Conservation (phyloP, 2,888 invertebrate genomes). For the Kuschelorhynchus macadamiae region DNA sequence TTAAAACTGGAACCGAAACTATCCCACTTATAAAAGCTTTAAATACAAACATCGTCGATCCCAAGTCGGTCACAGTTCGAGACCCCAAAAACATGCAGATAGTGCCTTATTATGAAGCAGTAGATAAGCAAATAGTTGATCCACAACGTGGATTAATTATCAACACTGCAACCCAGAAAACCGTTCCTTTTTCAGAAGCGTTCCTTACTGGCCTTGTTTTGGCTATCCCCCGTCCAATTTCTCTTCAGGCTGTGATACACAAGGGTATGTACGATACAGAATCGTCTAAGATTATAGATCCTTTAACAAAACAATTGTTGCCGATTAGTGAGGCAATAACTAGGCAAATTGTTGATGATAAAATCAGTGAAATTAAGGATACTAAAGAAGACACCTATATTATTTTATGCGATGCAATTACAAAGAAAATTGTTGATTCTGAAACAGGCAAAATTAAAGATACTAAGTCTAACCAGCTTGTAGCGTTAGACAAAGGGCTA, state of each 20-base stretch:
- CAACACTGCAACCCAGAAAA: conserved; percentile 78
- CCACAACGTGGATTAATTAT: conserved; percentile 80
- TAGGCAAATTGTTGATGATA: conserved; percentile 85
- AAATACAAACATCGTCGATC: conserved; percentile 82
- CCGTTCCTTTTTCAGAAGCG: conserved; percentile 79
- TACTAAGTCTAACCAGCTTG: conserved; percentile 78
- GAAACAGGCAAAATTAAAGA: conserved; percentile 81
- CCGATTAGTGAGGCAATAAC: conserved; percentile 83
- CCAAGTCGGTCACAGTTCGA: conserved; percentile 81
- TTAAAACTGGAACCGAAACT: conserved; percentile 73
- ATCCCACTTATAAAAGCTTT: conserved; percentile 85
- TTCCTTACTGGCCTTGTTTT: conserved; percentile 80
- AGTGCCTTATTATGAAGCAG: conserved; percentile 84
- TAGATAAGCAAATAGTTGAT: conserved; percentile 84
- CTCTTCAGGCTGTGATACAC: conserved; percentile 82
- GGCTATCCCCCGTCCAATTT: conserved; percentile 79
- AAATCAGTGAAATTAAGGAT: conserved; percentile 86
- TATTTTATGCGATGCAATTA: conserved; percentile 81
- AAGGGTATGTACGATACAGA: conserved; percentile 80
- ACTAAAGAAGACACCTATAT: conserved; percentile 80
- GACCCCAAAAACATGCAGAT: conserved; percentile 82
- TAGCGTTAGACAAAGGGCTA: conserved; percentile 81
- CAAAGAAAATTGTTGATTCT: conserved; percentile 77
- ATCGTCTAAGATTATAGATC: conserved; percentile 80
- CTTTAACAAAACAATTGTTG: conserved; percentile 79